These are phyloP conservation scores for Struthio camelus DNA, from an alignment of 2,113 vertebrate species.

Conservation along the genomic window DNA sequence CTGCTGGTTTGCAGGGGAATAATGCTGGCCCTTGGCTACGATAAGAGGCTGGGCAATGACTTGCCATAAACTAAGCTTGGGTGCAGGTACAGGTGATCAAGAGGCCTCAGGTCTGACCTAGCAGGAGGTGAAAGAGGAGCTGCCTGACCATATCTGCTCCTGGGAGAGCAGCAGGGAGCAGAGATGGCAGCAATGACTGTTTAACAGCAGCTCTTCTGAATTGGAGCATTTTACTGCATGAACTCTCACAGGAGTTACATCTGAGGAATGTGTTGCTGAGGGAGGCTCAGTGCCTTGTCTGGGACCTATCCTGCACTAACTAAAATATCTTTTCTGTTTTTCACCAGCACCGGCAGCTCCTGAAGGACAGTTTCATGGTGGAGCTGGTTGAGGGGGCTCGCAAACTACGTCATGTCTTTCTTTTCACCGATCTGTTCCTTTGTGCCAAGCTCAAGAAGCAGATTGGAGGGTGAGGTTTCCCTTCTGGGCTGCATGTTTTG, in stretches of 20 bases:
- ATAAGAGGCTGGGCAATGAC: not conserved
- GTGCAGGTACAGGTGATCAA: not conserved
- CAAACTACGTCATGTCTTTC: conserved; percentile 94
- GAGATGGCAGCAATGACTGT: not conserved
- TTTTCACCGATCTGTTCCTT: conserved; percentile 93
- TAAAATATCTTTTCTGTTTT: not conserved
- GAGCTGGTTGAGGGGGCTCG: conserved; percentile 93
- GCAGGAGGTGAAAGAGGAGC: not conserved
- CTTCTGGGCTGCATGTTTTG: not conserved
- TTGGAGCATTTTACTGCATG: not conserved
- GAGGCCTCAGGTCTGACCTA: not conserved
- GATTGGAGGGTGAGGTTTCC: conserved; percentile 85
- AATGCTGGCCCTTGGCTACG: not conserved
- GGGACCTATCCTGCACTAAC: not conserved
- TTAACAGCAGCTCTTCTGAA: not conserved
- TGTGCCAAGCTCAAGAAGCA: conserved; percentile 97
- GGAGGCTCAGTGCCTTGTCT: not conserved
- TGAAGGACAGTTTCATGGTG: conserved; percentile 97
- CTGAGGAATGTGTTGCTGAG: not conserved
- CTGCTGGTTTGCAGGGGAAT: not conserved
- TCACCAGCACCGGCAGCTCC: conserved; percentile 88
- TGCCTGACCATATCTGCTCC: not conserved
- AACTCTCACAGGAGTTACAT: not conserved
- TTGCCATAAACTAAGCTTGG: not conserved
- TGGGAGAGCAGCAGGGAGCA: not conserved